Evolutionary conservation across 2,888 invertebrate species (phyloP).

Genomic region (Hirtodrosophila histrioides): DNA sequence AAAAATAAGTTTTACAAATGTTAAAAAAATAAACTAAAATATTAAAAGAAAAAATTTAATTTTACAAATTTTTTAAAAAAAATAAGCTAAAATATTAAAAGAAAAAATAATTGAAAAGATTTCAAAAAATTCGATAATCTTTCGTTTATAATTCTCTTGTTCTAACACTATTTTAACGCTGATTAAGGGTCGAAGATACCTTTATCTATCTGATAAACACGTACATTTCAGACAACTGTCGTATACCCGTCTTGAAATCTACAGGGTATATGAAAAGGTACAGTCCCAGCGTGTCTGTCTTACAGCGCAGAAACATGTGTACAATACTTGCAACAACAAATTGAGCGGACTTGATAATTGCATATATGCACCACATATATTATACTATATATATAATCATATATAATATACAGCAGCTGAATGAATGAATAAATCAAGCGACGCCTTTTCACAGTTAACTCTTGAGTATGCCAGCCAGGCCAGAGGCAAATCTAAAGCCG

Average conservation of each 20-base stretch:
- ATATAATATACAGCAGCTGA: constrained; percentile 46
- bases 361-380: constrained; percentile 17
- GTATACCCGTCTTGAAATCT: neutral
- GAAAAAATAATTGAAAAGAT: too few relatives aligned
- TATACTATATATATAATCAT: constrained; percentile 6
- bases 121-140: too few relatives aligned
- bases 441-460: constrained; percentile 75
- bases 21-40: too few relatives aligned
- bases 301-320: constrained; percentile 50
- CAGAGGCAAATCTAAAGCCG: constrained; percentile 43
- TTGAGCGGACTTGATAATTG: constrained; percentile 57
- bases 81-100: too few relatives aligned
- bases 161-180: too few relatives aligned
- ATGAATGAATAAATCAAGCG: constrained; percentile 70
- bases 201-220: too few relatives aligned
- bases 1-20: too few relatives aligned
- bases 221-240: too few relatives aligned
- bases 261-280: constrained; percentile 38
- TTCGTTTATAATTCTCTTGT: too few relatives aligned
- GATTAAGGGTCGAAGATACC: too few relatives aligned
- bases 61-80: too few relatives aligned
- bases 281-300: constrained; percentile 35
- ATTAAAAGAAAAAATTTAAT: neutral
- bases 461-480: constrained; percentile 29
- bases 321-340: constrained; percentile 54